Conservation (phyloP, 2,113 vertebrate genomes). For the Xyrauchen texanus region DNA sequence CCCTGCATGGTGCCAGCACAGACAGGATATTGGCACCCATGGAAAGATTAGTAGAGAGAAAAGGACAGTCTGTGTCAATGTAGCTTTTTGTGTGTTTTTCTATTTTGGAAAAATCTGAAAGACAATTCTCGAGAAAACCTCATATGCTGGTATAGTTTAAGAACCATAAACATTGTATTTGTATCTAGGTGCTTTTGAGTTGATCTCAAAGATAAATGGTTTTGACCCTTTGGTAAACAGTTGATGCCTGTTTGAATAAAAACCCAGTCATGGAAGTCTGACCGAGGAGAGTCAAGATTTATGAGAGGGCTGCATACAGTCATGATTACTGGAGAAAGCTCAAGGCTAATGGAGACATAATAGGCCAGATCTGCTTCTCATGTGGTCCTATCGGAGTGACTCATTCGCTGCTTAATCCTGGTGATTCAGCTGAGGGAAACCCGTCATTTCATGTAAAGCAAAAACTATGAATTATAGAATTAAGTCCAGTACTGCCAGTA, state of each 20-base stretch:
- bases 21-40: constrained; percentile 60
- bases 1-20: constrained; percentile 59
- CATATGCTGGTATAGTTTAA: background rate
- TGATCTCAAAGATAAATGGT: constrained; percentile 37
- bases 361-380: constrained; percentile 54
- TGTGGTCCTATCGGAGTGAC: constrained; percentile 63
- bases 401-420: constrained; percentile 59
- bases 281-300: constrained; percentile 28
- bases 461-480: constrained; percentile 61
- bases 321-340: constrained; percentile 53
- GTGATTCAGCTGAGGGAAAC: constrained; percentile 61
- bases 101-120: background rate
- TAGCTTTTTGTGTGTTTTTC: background rate
- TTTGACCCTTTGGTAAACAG: constrained; percentile 4
- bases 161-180: background rate
- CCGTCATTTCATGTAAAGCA: constrained; percentile 63
- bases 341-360: constrained; percentile 54
- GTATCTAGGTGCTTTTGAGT: constrained; percentile 6
- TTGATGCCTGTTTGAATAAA: constrained; percentile 44
- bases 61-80: constrained; percentile 42
- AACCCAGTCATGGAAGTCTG: constrained; percentile 27
- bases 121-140: background rate
- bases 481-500: constrained; percentile 52
- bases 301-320: constrained; percentile 30
- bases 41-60: constrained; percentile 40